Base-by-base conservation (phyloP, 2,888 invertebrate genomes). In the Hirtodrosophila alboralis region DNA sequence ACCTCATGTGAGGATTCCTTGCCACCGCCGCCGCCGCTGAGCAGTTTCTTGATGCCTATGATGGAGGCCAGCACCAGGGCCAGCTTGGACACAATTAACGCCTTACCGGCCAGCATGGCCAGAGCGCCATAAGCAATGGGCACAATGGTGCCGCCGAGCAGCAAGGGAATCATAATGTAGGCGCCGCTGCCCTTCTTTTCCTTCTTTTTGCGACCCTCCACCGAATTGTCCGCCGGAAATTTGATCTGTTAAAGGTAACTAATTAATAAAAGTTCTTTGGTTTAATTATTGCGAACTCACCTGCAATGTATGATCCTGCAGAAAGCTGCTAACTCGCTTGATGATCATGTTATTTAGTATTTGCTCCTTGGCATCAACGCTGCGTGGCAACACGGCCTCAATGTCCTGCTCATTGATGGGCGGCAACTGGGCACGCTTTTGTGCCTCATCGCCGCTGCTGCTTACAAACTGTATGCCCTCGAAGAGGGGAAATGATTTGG, bases 101-200 rank as follows among this genome's bases (percentile, higher is more conserved):
- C 96, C 90, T 96, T 96, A 74, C 96, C 96, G 34, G 96, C 96
- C 51, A 96, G 89, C 44, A 96, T 92, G 13, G 96, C 96, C 18
- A 96, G 90, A 6, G 95, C 96, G 57, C 96, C 96, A 61, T 96
- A 94, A 2, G 96, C 96, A 47, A 96, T 91, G 4, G 96, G 96
- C 33, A 96, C 93, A 88, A 96, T 91, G 80, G 95, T 95, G 48
- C 96, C 96, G 56, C 95, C 95, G 68, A 96, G 93, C 73, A 96
- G 92, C 62, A 96, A 91, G 4, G 96, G 96, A 84, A 96, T 94
- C 81, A 96, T 93, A 40, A 96, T 92, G 58, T 95, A 92, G 3
- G 95, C 94, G 14, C 94, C 93, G 86, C 67, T 71, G 4, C 89
- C 87, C 87, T 94, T 94, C 91, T 95, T 95, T 4, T 90, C 87